These are phyloP conservation scores for Chiloscyllium punctatum DNA, from an alignment of 2,797 vertebrate species.

Conservation along the genomic window DNA sequence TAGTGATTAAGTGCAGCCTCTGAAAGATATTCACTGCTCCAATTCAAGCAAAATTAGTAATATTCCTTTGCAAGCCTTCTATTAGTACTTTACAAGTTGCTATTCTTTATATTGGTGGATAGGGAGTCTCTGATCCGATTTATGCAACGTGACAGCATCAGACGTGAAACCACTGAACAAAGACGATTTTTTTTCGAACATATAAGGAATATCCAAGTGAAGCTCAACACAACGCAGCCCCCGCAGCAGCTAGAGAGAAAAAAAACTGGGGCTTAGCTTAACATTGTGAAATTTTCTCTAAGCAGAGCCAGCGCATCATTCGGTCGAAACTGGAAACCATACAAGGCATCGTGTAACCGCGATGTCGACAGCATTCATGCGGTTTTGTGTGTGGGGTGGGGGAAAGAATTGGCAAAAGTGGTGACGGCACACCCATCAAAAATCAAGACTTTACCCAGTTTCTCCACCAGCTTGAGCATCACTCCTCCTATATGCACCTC, in stretches of 20 bases:
- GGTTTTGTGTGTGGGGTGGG: no score
- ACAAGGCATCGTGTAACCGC: background rate
- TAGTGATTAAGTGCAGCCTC: background rate
- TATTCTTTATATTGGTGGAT: background rate
- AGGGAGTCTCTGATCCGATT: background rate
- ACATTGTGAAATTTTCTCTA: background rate
- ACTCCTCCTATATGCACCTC: conserved; percentile 96
- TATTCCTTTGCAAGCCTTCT: background rate
- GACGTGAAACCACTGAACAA: background rate
- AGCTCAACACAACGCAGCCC: background rate
- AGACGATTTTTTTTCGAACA: background rate
- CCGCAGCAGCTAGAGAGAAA: background rate
- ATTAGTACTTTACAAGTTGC: background rate
- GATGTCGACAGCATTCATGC: background rate
- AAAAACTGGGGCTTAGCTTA: background rate
- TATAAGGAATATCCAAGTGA: background rate
- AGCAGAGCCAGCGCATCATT: background rate
- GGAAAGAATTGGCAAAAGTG: background rate
- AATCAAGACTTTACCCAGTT: conserved; percentile 71
- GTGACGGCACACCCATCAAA: background rate
- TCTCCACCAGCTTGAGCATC: conserved; percentile 97
- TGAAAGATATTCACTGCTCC: background rate
- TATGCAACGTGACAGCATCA: background rate
- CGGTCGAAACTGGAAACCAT: background rate
- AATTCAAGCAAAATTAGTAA: background rate